A percentile compares a stretch with the other conserved stretches of the same genome.
phyloP scores from a whole-genome alignment of 2,888 invertebrate genomes.

The Clepsis dumicolana region DNA sequence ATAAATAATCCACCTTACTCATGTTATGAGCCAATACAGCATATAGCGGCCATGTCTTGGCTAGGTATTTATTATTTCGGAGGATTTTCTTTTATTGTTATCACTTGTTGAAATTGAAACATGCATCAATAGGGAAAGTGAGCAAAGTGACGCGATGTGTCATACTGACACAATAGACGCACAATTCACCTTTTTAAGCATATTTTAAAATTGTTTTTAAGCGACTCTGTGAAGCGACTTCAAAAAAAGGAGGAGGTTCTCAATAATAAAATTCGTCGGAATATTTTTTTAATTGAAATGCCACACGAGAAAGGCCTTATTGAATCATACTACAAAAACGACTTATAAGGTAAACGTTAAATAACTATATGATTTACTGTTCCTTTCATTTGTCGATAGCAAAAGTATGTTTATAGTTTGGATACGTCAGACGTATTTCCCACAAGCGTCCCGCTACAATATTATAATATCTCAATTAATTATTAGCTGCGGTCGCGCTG shows the following conservation, averaged over 20 bases:
- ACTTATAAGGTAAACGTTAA: not conserved
- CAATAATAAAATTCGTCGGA: too few species aligned
- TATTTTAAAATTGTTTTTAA: too few species aligned
- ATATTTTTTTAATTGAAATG: too few species aligned
- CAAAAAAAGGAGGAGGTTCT: too few species aligned
- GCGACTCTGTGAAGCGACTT: too few species aligned
- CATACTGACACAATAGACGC: not conserved
- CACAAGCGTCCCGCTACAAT: not conserved
- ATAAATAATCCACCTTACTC: slow-evolving; percentile 27
- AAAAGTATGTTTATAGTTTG: too few species aligned
- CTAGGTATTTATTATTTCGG: not conserved
- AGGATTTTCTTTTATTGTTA: not conserved
- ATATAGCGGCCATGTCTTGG: not conserved
- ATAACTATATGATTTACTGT: too few species aligned
- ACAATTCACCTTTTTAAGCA: too few species aligned
- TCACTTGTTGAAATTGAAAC: not conserved
- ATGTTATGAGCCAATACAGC: not conserved
- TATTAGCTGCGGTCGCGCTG: slow-evolving; percentile 26
- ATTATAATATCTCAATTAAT: too few species aligned
- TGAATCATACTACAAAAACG: too few species aligned
- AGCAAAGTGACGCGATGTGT: not conserved
- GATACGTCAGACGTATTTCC: slow-evolving; percentile 1
- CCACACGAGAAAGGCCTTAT: too few species aligned
- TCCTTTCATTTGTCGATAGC: too few species aligned
- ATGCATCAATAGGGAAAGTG: not conserved